phyloP scores from a whole-genome alignment of 2,113 vertebrate species.

The Coryphaenoides rupestris region DNA sequence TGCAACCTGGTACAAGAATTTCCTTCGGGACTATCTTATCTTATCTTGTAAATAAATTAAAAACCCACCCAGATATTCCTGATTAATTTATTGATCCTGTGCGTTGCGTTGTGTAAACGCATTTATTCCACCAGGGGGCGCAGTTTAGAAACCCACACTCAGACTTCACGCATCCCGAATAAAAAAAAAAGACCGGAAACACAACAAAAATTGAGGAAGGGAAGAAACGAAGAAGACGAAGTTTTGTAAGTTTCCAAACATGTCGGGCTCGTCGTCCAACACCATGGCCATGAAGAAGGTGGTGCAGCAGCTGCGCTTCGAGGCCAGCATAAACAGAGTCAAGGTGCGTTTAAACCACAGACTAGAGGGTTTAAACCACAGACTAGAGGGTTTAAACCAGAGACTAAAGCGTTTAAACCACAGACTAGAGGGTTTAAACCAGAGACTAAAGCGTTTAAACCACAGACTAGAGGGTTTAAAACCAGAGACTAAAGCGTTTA shows the following conservation, averaged over 20 bases:
- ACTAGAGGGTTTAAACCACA: too few species aligned
- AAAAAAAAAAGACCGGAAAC: constrained; percentile 45
- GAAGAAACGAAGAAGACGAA: background rate
- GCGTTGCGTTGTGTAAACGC: background rate
- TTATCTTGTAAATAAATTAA: too few species aligned
- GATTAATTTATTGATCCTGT: too few species aligned
- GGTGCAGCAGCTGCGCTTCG: constrained; percentile 87
- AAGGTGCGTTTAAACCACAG: constrained; percentile 72
- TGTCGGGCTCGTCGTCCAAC: constrained; percentile 85
- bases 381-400: too few species aligned
- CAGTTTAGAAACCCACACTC: background rate
- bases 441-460: too few species aligned
- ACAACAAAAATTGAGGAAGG: constrained; percentile 17
- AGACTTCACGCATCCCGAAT: background rate
- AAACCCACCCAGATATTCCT: background rate
- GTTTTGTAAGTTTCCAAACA: constrained; percentile 33
- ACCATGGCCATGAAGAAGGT: constrained; percentile 86
- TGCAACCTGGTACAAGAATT: too few species aligned
- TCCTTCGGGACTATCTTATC: too few species aligned
- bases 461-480: too few species aligned
- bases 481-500: too few species aligned
- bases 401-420: too few species aligned
- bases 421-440: too few species aligned
- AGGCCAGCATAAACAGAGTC: constrained; percentile 85
- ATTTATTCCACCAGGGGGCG: constrained; percentile 7